Evolutionary conservation across 1,140 invertebrate species (phyloP).

Genomic region (Teleogryllus occipitalis): DNA sequence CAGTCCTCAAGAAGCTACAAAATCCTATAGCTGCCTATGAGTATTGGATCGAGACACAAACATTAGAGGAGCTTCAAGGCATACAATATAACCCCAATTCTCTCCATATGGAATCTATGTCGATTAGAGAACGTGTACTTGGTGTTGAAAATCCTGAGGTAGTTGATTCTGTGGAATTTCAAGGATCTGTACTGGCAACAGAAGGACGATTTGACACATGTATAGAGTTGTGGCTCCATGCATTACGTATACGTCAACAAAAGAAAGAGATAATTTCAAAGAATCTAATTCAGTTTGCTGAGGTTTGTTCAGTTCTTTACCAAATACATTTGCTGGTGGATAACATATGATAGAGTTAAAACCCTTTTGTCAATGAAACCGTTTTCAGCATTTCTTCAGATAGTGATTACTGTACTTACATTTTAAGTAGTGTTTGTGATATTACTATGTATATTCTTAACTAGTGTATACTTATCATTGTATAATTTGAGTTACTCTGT

Average conservation of each 20-base stretch:
- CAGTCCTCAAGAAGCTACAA: constrained; percentile 55
- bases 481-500: too few species aligned
- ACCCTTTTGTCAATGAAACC: too few species aligned
- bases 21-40: constrained; percentile 75
- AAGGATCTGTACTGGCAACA: constrained; percentile 89
- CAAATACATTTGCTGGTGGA: too few species aligned
- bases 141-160: constrained; percentile 76
- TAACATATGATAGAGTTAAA: too few species aligned
- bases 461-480: too few species aligned
- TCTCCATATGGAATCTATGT: constrained; percentile 86
- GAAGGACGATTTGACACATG: constrained; percentile 80
- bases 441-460: too few species aligned
- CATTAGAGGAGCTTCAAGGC: constrained; percentile 63
- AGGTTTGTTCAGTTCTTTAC: constrained; percentile 34
- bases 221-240: constrained; percentile 83
- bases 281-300: constrained; percentile 80
- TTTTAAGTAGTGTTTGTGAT: too few species aligned
- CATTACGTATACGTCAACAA: constrained; percentile 69
- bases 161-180: constrained; percentile 80
- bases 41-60: constrained; percentile 74
- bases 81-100: constrained; percentile 69
- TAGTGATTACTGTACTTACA: too few species aligned
- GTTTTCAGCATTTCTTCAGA: too few species aligned
- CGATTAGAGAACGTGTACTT: constrained; percentile 80
- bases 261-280: constrained; percentile 71